Evolutionary conservation across 2,113 vertebrate species (phyloP).

Genomic region (Cryptomyrus ogoouensis): DNA sequence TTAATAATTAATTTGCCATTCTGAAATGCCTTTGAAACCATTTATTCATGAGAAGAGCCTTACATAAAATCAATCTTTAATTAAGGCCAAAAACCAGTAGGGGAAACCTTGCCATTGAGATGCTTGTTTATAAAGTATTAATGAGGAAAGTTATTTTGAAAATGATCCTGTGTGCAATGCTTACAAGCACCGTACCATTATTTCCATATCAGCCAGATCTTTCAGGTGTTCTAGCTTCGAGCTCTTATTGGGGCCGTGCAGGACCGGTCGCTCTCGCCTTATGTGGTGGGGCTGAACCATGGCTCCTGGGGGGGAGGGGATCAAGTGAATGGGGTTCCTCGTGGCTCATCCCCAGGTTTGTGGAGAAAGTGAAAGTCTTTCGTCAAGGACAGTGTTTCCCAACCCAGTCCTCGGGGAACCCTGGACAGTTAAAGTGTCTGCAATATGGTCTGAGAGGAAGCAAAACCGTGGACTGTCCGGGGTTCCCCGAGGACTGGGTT

Average conservation of each 20-base stretch:
- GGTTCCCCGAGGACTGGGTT: too few relatives aligned
- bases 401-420: too few relatives aligned
- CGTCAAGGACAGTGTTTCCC: not conserved
- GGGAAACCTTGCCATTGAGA: not conserved
- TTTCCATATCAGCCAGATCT: not conserved
- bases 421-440: too few relatives aligned
- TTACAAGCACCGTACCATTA: not conserved
- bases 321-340: not conserved
- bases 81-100: not conserved
- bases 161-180: not conserved
- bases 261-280: too few relatives aligned
- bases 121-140: constrained; percentile 9
- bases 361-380: not conserved
- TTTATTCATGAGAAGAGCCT: constrained; percentile 11
- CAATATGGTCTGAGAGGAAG: too few relatives aligned
- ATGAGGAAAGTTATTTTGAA: constrained; percentile 1
- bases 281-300: not conserved
- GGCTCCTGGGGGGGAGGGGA: not conserved
- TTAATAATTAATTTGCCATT: constrained; percentile 24
- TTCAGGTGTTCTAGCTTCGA: not conserved
- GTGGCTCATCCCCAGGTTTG: not conserved
- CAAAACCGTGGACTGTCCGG: not conserved
- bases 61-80: constrained; percentile 18
- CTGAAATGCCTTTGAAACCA: constrained; percentile 19
- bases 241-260: too few relatives aligned